A percentile compares a stretch with the other conserved stretches of the same genome.
Evolutionary conservation across 2,888 invertebrate species (phyloP).

Genomic region (Willowsia nigromaculata): DNA sequence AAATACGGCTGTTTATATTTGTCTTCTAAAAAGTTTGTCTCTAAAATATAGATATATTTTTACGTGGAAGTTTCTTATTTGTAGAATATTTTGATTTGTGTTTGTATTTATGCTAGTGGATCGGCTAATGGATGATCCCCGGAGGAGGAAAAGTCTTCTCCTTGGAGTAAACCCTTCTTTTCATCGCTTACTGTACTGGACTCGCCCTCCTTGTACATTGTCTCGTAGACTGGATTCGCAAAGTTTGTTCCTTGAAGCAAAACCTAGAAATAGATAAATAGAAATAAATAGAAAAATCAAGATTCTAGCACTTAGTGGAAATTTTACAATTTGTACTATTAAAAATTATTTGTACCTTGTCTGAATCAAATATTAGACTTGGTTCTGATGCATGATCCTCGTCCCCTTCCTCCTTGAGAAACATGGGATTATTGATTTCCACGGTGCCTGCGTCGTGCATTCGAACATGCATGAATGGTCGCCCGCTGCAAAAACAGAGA

Average conservation of each 20-base stretch:
- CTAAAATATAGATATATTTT: slow-evolving; percentile 8
- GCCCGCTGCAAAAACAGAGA: slow-evolving; percentile 82
- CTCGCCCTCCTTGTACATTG: slow-evolving; percentile 84
- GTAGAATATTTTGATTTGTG: neutral
- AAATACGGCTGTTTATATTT: neutral
- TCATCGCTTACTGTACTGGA: slow-evolving; percentile 79
- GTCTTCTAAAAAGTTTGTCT: neutral
- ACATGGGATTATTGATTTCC: slow-evolving; percentile 93
- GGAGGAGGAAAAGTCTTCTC: slow-evolving; percentile 78
- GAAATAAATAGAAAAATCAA: too few relatives aligned
- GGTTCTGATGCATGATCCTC: slow-evolving; percentile 81
- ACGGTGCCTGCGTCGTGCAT: slow-evolving; percentile 88
- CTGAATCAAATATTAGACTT: slow-evolving; percentile 83
- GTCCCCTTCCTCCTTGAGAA: slow-evolving; percentile 85
- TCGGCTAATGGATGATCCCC: slow-evolving; percentile 78
- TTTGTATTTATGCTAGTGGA: slow-evolving; percentile 75
- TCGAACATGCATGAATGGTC: slow-evolving; percentile 88
- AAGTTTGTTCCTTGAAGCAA: slow-evolving; percentile 86
- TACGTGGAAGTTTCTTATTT: neutral
- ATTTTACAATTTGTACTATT: too few relatives aligned
- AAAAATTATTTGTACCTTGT: slow-evolving; percentile 83
- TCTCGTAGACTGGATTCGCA: slow-evolving; percentile 93
- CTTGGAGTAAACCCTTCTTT: slow-evolving; percentile 80
- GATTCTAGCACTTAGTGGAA: too few relatives aligned
- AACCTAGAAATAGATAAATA: slow-evolving; percentile 73